phyloP scores from a whole-genome alignment of 1,140 invertebrate genomes.

The Thereuonema tuberculata region DNA sequence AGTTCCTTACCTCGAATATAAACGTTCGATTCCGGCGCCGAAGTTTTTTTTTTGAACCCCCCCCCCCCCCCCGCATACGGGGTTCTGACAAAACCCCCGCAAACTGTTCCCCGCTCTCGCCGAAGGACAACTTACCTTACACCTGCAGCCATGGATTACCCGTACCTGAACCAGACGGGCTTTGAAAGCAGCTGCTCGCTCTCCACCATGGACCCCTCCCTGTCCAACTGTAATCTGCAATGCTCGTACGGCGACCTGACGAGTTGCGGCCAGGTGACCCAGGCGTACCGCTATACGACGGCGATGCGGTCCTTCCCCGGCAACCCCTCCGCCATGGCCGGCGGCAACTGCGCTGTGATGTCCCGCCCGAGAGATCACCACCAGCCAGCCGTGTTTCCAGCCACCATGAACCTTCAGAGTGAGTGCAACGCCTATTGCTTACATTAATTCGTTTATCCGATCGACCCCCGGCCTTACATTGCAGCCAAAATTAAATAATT shows the following conservation, averaged over 20 bases:
- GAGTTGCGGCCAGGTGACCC: conserved; percentile 72
- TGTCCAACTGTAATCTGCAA: conserved; percentile 45
- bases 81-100: neutral
- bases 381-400: conserved; percentile 42
- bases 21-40: neutral
- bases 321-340: conserved; percentile 34
- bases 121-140: neutral
- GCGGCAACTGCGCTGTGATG: conserved; percentile 17
- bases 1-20: neutral
- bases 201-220: conserved; percentile 43
- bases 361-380: conserved; percentile 24
- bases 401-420: conserved; percentile 49
- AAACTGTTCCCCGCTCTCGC: neutral
- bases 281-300: conserved; percentile 26
- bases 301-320: conserved; percentile 5
- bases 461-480: conserved; percentile 5
- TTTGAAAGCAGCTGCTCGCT: conserved; percentile 48
- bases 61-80: neutral
- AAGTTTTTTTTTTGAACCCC: neutral
- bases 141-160: conserved; percentile 46
- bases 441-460: neutral
- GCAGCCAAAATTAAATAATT: conserved; percentile 32
- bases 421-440: conserved; percentile 30
- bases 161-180: conserved; percentile 52
- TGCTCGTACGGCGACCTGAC: conserved; percentile 69